Base-by-base conservation (phyloP, 2,113 vertebrate genomes). In the Spea multiplicata region DNA sequence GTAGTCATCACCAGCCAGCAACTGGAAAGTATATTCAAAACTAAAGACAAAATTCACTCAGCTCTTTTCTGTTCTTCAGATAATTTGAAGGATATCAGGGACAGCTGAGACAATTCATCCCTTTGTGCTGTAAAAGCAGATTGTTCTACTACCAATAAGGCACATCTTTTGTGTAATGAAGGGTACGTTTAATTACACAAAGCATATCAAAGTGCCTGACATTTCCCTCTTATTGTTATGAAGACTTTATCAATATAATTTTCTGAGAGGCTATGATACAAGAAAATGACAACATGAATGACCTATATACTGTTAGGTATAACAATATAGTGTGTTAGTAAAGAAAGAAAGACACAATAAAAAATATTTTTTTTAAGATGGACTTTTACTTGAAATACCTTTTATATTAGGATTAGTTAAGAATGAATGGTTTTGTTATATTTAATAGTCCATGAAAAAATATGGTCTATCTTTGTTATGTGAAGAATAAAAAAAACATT, bases 41-140 rank as follows among this genome's bases (percentile, higher is more conserved):
- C 89, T 90, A 91, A 93, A 93, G 93, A 84, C 86, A 91, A 92
- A 92, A 92, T 92, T 89, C 89, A 87, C 83, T 87, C 86, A 85
- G 83, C 84, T 88, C 87, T 86, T 84, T 89, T 90, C 89, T 86
- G 88, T 82, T 81, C 70, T 87, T 88, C 86, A 87, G 91, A 91
- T 92, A 87, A 91, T 91, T 89, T 86, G 86, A 88, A 91, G 89
- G 87, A 88, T 89, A 88, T 90, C 87, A 88, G 86, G 85, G 81
- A 88, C 85, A 78, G 55, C 84, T 90, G 91, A 91, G 90, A 89
- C 87, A 89, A 92, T 90, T 86, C 84, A 83, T 89, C 85, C 88
- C 81, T 82, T 85, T 82, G 86, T 86, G 88, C 85, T 87, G 87
- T 81, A 84, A 84, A 88, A 87, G 83, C 84, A 81, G 88, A 66